Conservation (phyloP, 2,888 invertebrate genomes). For the Papilio protenor region DNA sequence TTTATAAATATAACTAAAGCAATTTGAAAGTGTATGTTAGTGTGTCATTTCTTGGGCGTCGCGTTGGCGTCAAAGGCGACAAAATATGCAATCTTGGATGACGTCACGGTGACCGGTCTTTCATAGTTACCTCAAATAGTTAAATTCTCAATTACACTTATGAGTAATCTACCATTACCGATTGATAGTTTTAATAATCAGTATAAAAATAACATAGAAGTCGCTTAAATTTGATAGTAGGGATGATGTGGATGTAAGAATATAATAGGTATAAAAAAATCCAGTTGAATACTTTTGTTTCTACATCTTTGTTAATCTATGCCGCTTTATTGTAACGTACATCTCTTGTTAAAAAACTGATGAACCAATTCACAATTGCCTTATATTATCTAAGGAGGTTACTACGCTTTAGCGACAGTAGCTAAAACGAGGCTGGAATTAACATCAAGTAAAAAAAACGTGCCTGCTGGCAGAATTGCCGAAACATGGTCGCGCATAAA, state of each 20-base stretch:
- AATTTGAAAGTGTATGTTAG: conserved; percentile 47
- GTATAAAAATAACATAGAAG: background rate
- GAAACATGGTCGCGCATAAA: conserved; percentile 37
- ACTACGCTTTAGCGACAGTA: background rate
- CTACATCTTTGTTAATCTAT: background rate
- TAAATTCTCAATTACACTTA: background rate
- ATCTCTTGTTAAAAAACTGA: background rate
- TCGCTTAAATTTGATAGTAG: background rate
- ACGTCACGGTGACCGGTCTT: conserved; percentile 41
- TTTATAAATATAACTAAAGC: background rate
- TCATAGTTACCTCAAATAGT: conserved; percentile 28
- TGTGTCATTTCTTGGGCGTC: conserved; percentile 55
- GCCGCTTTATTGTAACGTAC: background rate
- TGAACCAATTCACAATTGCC: background rate
- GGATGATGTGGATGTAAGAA: background rate
- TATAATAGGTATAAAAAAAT: background rate
- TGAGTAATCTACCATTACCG: conserved; percentile 15
- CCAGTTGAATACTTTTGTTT: background rate
- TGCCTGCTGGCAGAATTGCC: conserved; percentile 15
- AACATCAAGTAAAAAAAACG: conserved; percentile 6
- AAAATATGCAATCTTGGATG: conserved; percentile 37
- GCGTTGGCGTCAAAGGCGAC: conserved; percentile 47
- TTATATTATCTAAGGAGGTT: conserved; percentile 7
- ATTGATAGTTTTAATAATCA: background rate
- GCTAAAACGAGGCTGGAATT: conserved; percentile 5